Evolutionary conservation across 2,888 invertebrate species (phyloP).

Genomic region (Heteromurus nitidus): DNA sequence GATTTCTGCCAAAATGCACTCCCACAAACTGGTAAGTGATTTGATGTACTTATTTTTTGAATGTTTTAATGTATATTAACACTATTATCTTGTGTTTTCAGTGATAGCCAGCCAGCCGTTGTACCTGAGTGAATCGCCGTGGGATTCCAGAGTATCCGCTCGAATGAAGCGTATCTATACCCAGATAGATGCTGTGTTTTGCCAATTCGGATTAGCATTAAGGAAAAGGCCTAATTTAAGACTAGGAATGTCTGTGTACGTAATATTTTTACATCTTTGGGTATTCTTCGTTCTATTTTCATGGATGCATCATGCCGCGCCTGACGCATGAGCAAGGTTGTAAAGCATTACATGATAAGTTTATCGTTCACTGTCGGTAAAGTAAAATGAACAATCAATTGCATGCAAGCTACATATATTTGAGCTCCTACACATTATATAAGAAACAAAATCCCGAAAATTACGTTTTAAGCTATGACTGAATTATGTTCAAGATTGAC

Average conservation of each 20-base stretch:
- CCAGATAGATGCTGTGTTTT: conserved; percentile 84
- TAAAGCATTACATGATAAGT: neutral
- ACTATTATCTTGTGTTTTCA: conserved; percentile 74
- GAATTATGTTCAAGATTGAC: too few species aligned
- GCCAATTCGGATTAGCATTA: conserved; percentile 71
- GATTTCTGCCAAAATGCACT: conserved; percentile 61
- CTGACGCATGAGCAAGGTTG: conserved; percentile 25
- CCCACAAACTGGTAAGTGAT: conserved; percentile 68
- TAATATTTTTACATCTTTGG: conserved; percentile 72
- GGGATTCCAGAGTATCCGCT: conserved; percentile 85
- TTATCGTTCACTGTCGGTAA: too few species aligned
- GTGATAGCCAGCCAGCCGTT: conserved; percentile 82
- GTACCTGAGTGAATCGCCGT: conserved; percentile 84
- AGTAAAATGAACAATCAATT: too few species aligned
- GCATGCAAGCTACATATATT: too few species aligned
- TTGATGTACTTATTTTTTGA: neutral
- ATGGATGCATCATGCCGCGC: conserved; percentile 60
- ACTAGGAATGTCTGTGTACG: conserved; percentile 71
- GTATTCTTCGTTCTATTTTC: conserved; percentile 72
- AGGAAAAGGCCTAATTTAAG: conserved; percentile 72
- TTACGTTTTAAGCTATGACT: too few species aligned
- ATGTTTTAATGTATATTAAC: neutral
- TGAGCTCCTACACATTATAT: too few species aligned
- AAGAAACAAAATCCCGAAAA: too few species aligned
- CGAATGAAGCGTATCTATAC: conserved; percentile 87